Percentiles rank a stretch among this genome's conserved stretches.
Evolutionary conservation across 1,140 invertebrate genomes (phyloP).

Genomic region (Cherax quadricarinatus): DNA sequence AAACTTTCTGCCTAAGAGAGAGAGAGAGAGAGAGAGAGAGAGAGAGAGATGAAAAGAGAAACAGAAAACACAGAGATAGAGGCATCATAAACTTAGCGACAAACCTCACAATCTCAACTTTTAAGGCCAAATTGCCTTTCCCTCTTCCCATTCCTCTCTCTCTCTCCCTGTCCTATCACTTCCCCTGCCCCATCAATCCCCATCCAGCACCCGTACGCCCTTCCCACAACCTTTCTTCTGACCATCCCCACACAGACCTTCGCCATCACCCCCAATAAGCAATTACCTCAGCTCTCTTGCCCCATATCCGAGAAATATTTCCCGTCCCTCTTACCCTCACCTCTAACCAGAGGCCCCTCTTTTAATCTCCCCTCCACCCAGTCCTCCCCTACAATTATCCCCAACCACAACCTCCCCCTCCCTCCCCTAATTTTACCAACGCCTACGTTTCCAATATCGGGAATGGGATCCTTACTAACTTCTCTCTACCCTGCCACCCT

Average conservation of each 20-base stretch:
- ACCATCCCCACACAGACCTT: not conserved
- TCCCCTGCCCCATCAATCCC: no score
- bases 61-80: not conserved
- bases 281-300: not conserved
- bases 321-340: not conserved
- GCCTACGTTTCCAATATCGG: not conserved
- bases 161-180: not conserved
- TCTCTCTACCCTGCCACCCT: no score
- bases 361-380: no score
- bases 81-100: not conserved
- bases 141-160: not conserved
- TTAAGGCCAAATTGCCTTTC: not conserved
- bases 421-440: not conserved
- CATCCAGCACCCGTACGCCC: no score
- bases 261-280: not conserved
- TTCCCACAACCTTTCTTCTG: no score
- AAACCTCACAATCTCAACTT: conserved; percentile 9
- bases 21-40: no score
- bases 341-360: not conserved
- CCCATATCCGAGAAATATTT: not conserved
- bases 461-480: not conserved
- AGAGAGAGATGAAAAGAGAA: no score
- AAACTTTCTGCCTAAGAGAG: no score
- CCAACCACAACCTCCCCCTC: no score
- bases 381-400: no score